Evolutionary conservation across 2,113 vertebrate species (phyloP).

Genomic region (Pelobates fuscus): DNA sequence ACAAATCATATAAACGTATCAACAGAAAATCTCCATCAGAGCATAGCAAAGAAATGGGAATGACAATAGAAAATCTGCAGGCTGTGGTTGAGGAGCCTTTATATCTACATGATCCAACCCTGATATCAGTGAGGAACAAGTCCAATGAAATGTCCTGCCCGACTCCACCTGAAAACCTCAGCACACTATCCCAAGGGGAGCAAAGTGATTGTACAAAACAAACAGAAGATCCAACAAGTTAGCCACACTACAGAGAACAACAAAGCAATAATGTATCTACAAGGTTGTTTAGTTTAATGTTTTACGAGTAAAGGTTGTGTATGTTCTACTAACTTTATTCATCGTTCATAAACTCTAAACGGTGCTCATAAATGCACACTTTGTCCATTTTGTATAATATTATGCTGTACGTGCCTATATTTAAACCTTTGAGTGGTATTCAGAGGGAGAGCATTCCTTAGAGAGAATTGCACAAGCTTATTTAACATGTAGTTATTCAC

Average conservation of each 20-base stretch:
- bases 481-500: neutral
- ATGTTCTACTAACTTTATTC: conserved; percentile 71
- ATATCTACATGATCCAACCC: conserved; percentile 74
- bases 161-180: conserved; percentile 71
- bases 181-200: conserved; percentile 57
- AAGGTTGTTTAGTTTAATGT: too few species aligned
- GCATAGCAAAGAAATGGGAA: conserved; percentile 83
- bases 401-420: conserved; percentile 75
- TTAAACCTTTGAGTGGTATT: conserved; percentile 49
- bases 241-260: conserved; percentile 54
- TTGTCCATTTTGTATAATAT: conserved; percentile 72
- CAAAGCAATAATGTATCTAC: conserved; percentile 54
- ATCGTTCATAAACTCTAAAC: conserved; percentile 64
- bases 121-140: conserved; percentile 81
- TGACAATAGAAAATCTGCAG: conserved; percentile 83
- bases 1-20: conserved; percentile 90
- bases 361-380: conserved; percentile 82
- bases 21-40: conserved; percentile 90
- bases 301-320: conserved; percentile 65
- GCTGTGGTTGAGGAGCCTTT: conserved; percentile 74
- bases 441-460: conserved; percentile 59
- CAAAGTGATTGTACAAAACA: conserved; percentile 57
- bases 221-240: conserved; percentile 62
- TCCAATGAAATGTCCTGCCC: conserved; percentile 76
- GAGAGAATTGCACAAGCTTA: neutral